Evolutionary conservation across 2,797 vertebrate genomes (phyloP).

Genomic region (Ceyx erithaca): DNA sequence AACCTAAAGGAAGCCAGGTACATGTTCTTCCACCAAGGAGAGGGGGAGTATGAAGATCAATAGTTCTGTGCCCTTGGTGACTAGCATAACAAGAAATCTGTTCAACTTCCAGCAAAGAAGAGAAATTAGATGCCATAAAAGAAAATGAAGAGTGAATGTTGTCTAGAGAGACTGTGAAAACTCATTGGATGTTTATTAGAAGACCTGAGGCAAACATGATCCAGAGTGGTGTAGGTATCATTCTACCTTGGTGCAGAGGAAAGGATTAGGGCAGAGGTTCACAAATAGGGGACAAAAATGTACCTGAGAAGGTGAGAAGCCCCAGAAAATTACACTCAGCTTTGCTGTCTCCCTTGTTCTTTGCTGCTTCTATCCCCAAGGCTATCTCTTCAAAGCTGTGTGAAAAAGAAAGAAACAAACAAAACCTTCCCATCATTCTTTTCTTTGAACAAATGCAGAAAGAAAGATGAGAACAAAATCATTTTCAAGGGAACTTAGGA

Average conservation of each 20-base stretch:
- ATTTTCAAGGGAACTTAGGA: background rate
- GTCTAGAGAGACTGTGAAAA: slow-evolving; percentile 28
- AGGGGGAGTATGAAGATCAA: background rate
- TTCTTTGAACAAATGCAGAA: background rate
- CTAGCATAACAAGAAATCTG: background rate
- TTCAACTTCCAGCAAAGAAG: slow-evolving; percentile 25
- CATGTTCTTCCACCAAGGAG: background rate
- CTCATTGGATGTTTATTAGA: slow-evolving; percentile 26
- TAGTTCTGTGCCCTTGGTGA: slow-evolving; percentile 42
- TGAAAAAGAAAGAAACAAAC: background rate
- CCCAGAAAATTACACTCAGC: background rate
- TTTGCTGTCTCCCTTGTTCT: background rate
- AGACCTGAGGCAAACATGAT: slow-evolving; percentile 18
- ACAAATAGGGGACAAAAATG: background rate
- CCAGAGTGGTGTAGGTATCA: background rate
- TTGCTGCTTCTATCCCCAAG: background rate
- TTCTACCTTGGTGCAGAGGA: background rate
- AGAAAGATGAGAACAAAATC: background rate
- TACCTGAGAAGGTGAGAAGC: background rate
- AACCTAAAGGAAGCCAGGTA: background rate
- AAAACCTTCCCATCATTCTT: background rate
- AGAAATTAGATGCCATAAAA: slow-evolving; percentile 35
- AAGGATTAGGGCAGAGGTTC: background rate
- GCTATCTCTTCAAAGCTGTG: background rate
- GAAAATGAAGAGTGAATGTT: slow-evolving; percentile 32